These are phyloP conservation scores for Kryptolebias marmoratus DNA, from an alignment of 2,113 vertebrate species.

Conservation along the genomic window DNA sequence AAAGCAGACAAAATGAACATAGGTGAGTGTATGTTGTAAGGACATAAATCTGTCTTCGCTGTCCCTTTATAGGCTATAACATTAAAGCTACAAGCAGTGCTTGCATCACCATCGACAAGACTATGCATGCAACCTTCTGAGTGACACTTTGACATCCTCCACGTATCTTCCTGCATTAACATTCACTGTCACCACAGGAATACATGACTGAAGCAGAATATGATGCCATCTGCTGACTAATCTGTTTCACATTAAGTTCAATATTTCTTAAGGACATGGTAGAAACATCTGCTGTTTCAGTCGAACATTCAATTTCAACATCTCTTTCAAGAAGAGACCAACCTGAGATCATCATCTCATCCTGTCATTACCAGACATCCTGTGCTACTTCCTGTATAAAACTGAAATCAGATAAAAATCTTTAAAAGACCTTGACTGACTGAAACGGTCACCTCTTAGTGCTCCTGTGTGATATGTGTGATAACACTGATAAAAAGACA, in stretches of 20 bases:
- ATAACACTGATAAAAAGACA: no score
- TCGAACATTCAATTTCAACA: neutral
- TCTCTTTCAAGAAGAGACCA: neutral
- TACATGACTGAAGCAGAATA: slow-evolving; percentile 16
- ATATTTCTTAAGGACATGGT: neutral
- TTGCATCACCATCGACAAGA: neutral
- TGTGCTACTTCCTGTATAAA: neutral
- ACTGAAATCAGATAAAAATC: no score
- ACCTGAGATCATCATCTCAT: neutral
- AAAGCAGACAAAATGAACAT: neutral
- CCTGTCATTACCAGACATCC: neutral
- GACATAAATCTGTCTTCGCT: neutral
- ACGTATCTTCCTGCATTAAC: slow-evolving; percentile 53
- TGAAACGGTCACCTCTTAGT: no score
- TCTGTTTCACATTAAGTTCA: neutral
- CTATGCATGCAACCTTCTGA: neutral
- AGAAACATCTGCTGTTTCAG: neutral
- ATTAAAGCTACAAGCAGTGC: neutral
- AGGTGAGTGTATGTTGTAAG: neutral
- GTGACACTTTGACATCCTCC: slow-evolving; percentile 28
- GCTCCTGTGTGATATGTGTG: no score
- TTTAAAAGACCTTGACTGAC: no score
- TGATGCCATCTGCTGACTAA: slow-evolving; percentile 49
- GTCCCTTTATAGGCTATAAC: neutral
- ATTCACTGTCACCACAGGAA: slow-evolving; percentile 37